Evolutionary conservation across 2,888 invertebrate species (phyloP), one percentile per base, ranked within the genome.

Genomic region (Dioctria rufipes): DNA sequence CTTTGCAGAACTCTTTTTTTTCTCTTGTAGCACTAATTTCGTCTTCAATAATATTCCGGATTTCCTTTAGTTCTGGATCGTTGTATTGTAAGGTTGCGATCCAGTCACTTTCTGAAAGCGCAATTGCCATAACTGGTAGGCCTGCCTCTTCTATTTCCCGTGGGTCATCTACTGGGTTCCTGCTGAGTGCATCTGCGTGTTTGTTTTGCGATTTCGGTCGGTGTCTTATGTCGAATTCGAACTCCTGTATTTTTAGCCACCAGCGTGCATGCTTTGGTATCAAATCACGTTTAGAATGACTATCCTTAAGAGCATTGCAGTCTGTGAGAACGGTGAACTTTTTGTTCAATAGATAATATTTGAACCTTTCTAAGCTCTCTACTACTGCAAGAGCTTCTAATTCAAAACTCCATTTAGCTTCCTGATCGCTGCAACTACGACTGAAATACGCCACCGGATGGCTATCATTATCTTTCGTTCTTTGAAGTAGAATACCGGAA

Each of bases 401-500:
- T 25, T 25, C 25, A 25, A 25, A 25, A 25, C 1, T 25, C 25
- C 25, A 25, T 25, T 25, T 25, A 25, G 25, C 25, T 25, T 25
- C 0, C 25, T 25, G 25, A 25, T 25, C 25, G 25, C 25, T n/a
- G 25, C 25, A 58, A 2, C 58, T 11, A 5, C 71, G 58, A 69
- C 80, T 80, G 46, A 69, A 80, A 80, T 69, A 80, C 5, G 58
- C 8, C 0, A 80, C 80, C 5, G 69, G 58, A 3, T 80, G 40
- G 4, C n/a, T 6, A 6, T 5, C 2, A n/a, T 60, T 60, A 6
- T 61, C 60, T 4, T 3, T 25, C 5, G 25, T n/a, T 0, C n/a
- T 40, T 61, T 80, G 79, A 9, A 79, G 8, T 2, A 79, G 46
- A 13, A 79, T 79, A 9, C 58, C 79, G 0, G 67, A 37, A 13